Evolutionary conservation across 2,888 invertebrate genomes (phyloP).

Genomic region (Drosophila prostipennis): DNA sequence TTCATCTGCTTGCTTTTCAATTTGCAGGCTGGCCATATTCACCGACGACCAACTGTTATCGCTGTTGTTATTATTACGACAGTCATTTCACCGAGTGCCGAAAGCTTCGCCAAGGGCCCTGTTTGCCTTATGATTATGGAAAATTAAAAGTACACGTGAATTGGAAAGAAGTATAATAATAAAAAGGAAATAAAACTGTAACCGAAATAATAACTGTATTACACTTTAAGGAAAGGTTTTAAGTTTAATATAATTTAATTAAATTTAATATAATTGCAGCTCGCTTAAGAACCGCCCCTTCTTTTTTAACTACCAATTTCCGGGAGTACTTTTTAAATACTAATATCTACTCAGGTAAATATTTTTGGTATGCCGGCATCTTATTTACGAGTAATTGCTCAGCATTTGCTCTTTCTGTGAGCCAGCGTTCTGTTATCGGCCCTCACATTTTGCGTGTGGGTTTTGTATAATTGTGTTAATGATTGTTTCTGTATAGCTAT

Average conservation of each 20-base stretch:
- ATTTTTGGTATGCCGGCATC: neutral
- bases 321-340: neutral
- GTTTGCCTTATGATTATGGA: neutral
- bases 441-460: constrained; percentile 25
- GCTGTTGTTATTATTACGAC: constrained; percentile 7
- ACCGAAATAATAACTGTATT: too few species aligned
- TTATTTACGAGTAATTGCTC: neutral
- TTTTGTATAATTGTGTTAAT: constrained; percentile 31
- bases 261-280: too few species aligned
- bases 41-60: neutral
- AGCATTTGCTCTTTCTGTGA: neutral
- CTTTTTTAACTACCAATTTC: neutral
- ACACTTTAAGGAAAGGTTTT: too few species aligned
- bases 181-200: too few species aligned
- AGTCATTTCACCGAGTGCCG: neutral
- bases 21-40: constrained; percentile 2
- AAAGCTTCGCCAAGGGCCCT: neutral
- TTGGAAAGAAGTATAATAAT: constrained; percentile 1
- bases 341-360: neutral
- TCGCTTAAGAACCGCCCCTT: too few species aligned
- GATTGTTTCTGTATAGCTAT: constrained; percentile 16
- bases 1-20: constrained; percentile 7
- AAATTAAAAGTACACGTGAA: constrained; percentile 1
- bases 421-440: constrained; percentile 34
- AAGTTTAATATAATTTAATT: too few species aligned